Evolutionary conservation across 2,797 vertebrate genomes (phyloP).

Genomic region (Melanotaenia pygmaea): DNA sequence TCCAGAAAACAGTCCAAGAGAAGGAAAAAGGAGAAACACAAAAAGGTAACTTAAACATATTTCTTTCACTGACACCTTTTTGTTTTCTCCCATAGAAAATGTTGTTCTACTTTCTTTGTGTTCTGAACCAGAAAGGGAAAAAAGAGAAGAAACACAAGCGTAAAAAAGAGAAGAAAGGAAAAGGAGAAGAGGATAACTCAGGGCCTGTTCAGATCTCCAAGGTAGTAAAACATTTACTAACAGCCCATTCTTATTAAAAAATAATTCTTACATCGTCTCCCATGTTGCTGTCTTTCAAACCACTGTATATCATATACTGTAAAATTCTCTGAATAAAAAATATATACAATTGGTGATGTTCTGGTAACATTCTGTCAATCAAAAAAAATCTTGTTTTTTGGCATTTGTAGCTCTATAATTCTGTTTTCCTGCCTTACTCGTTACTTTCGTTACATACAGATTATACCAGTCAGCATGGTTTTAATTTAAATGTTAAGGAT

Average conservation of each 20-base stretch:
- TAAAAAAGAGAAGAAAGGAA: constrained; percentile 90
- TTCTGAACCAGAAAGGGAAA: constrained; percentile 76
- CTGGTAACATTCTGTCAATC: no score
- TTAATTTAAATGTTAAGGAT: not conserved
- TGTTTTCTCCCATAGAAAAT: not conserved
- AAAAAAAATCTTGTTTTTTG: no score
- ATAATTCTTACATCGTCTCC: not conserved
- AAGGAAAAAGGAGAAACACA: constrained; percentile 88
- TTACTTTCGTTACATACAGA: not conserved
- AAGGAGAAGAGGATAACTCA: constrained; percentile 82
- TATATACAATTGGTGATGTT: no score
- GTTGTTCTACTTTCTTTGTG: not conserved
- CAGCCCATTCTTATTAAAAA: not conserved
- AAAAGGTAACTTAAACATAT: constrained; percentile 82
- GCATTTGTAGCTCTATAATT: no score
- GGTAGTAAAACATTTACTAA: constrained; percentile 70
- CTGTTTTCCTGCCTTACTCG: not conserved
- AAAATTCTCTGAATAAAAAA: not conserved
- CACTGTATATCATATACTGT: not conserved
- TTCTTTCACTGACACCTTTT: not conserved
- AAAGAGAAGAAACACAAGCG: constrained; percentile 88
- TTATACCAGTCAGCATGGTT: not conserved
- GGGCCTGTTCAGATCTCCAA: constrained; percentile 92
- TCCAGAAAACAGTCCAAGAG: constrained; percentile 88
- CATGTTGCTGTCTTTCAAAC: not conserved